Conservation (phyloP, 2,797 vertebrate genomes). For the Halcyon smyrnensis region DNA sequence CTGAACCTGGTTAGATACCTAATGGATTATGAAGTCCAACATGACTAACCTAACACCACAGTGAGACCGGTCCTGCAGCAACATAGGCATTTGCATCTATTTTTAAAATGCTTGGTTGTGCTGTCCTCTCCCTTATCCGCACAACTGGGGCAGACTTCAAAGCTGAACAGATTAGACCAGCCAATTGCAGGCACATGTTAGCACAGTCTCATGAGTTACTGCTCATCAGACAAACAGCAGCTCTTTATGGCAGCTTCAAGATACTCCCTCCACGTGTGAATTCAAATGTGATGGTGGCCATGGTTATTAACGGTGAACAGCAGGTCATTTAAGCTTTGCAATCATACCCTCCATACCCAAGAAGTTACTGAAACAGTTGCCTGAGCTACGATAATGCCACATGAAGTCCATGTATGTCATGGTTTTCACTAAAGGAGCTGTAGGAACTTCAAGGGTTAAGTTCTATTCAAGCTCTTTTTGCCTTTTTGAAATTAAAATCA, state of each 20-base stretch:
- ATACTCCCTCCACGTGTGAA: neutral
- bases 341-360: neutral
- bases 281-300: neutral
- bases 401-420: neutral
- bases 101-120: neutral
- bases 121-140: neutral
- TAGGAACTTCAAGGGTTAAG: neutral
- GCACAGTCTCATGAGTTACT: neutral
- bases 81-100: fast-evolving
- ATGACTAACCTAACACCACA: neutral
- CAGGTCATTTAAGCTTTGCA: neutral
- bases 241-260: fast-evolving
- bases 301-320: neutral
- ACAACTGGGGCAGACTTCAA: neutral
- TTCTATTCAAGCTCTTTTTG: neutral
- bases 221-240: neutral
- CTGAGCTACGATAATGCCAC: neutral
- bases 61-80: neutral
- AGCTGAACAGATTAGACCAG: neutral
- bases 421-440: neutral
- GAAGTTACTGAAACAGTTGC: neutral
- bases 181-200: fast-evolving
- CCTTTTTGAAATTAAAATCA: neutral
- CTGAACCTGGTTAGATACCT: neutral
- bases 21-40: neutral